Conservation (phyloP, 2,888 invertebrate species). For the Epinotia ramella region DNA sequence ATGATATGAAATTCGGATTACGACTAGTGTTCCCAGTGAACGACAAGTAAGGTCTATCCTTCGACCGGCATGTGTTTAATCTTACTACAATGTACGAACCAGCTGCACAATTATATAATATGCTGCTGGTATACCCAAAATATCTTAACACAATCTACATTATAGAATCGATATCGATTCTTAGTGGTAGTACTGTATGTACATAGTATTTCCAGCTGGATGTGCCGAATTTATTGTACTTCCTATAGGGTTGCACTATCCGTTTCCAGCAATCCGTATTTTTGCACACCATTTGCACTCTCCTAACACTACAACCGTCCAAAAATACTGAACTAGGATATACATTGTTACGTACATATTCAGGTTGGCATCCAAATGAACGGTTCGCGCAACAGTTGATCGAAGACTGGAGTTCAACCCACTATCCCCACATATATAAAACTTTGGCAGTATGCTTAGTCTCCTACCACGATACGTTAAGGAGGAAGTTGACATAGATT, state of each 20-base stretch:
- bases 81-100: not conserved
- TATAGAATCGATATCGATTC: not conserved
- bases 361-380: slow-evolving; percentile 54
- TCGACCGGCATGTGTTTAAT: not conserved
- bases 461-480: slow-evolving; percentile 59
- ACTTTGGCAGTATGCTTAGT: slow-evolving; percentile 50
- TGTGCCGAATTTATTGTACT: not conserved
- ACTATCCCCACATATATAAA: slow-evolving; percentile 68
- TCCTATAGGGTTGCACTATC: not conserved
- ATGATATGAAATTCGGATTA: too few relatives aligned
- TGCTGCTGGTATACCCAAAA: not conserved
- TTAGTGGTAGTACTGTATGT: not conserved
- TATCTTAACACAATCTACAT: not conserved
- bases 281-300: slow-evolving; percentile 22
- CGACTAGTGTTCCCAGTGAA: too few relatives aligned
- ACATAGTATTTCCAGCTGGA: not conserved
- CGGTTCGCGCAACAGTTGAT: slow-evolving; percentile 60
- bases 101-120: not conserved
- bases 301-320: slow-evolving; percentile 10
- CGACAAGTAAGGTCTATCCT: not conserved
- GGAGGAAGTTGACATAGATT: slow-evolving; percentile 47
- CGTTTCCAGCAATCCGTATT: slow-evolving; percentile 7
- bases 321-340: slow-evolving; percentile 1
- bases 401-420: slow-evolving; percentile 61
- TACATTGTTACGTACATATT: slow-evolving; percentile 59